Percentiles rank a stretch among this genome's conserved stretches.
Conservation (phyloP, 2,797 vertebrate genomes). For the Lutjanus argentimaculatus region DNA sequence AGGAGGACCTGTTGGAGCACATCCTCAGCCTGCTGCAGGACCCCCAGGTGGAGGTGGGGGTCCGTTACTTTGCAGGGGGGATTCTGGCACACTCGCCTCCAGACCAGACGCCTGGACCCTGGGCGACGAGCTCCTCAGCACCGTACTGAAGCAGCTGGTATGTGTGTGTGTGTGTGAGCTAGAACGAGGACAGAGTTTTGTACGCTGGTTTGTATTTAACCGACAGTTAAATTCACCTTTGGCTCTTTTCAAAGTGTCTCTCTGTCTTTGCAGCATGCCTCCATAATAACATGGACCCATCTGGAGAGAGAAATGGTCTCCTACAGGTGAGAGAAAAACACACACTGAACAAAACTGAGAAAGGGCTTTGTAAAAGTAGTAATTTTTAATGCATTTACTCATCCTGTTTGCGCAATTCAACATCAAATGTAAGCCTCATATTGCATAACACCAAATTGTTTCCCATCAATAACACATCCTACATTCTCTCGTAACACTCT, state of each 20-base stretch:
- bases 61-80: constrained; percentile 95
- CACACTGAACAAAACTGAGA: constrained; percentile 6
- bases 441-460: constrained; percentile 9
- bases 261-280: constrained; percentile 89
- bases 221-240: not conserved
- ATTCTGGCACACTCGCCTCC: constrained; percentile 94
- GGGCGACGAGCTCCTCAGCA: constrained; percentile 85
- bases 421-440: constrained; percentile 20
- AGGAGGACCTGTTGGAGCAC: constrained; percentile 93
- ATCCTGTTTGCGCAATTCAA: constrained; percentile 11
- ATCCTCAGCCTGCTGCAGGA: constrained; percentile 90
- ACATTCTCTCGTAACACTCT: constrained; percentile 3
- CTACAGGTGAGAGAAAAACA: constrained; percentile 88
- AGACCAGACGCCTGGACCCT: constrained; percentile 91
- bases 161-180: constrained; percentile 27
- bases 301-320: constrained; percentile 95
- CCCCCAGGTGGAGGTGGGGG: constrained; percentile 88
- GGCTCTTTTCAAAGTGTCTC: constrained; percentile 7
- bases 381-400: constrained; percentile 11
- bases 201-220: constrained; percentile 2
- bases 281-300: constrained; percentile 93
- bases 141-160: constrained; percentile 91
- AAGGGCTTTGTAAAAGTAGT: not conserved
- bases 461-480: constrained; percentile 20
- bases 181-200: not conserved